A percentile compares a stretch with the other conserved stretches of the same genome.
phyloP scores from a whole-genome alignment of 2,888 invertebrate species.

The Apeira syringaria region DNA sequence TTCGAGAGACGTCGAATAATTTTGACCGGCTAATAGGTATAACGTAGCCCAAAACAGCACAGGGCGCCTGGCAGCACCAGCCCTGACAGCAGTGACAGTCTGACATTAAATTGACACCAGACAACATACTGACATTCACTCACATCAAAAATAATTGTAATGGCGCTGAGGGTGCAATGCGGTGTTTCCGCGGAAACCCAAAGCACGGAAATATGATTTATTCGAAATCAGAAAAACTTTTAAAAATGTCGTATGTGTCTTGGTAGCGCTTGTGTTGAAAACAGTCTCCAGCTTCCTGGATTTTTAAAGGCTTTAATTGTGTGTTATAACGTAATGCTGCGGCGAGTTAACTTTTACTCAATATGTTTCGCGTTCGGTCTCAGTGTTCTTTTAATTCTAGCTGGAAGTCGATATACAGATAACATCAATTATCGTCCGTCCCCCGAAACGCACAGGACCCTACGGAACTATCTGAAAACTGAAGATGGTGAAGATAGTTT shows the following conservation, averaged over 20 bases:
- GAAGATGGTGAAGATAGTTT: slow-evolving; percentile 73
- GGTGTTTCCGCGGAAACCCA: slow-evolving; percentile 79
- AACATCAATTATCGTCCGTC: slow-evolving; percentile 76
- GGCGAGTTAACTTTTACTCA: slow-evolving; percentile 78
- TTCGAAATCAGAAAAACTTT: slow-evolving; percentile 54
- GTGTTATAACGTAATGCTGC: slow-evolving; percentile 73
- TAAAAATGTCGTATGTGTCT: slow-evolving; percentile 66
- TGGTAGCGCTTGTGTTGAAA: slow-evolving; percentile 58
- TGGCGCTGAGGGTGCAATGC: slow-evolving; percentile 79
- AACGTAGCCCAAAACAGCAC: no score
- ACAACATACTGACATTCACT: no score
- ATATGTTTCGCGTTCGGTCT: slow-evolving; percentile 80
- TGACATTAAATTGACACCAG: no score
- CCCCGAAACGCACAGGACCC: slow-evolving; percentile 67
- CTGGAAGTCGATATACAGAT: slow-evolving; percentile 82
- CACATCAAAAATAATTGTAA: no score
- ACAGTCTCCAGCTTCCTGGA: slow-evolving; percentile 46
- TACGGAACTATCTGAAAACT: slow-evolving; percentile 84
- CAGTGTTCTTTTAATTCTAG: slow-evolving; percentile 78
- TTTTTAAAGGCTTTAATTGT: slow-evolving; percentile 42
- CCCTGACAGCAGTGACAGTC: no score
- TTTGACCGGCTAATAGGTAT: no score
- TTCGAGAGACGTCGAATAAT: no score
- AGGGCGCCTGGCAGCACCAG: no score
- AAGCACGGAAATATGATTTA: slow-evolving; percentile 69